Percentiles rank a stretch among this genome's conserved stretches.
Conservation (phyloP, 1,140 invertebrate species). For the Lordiphosa mommai region DNA sequence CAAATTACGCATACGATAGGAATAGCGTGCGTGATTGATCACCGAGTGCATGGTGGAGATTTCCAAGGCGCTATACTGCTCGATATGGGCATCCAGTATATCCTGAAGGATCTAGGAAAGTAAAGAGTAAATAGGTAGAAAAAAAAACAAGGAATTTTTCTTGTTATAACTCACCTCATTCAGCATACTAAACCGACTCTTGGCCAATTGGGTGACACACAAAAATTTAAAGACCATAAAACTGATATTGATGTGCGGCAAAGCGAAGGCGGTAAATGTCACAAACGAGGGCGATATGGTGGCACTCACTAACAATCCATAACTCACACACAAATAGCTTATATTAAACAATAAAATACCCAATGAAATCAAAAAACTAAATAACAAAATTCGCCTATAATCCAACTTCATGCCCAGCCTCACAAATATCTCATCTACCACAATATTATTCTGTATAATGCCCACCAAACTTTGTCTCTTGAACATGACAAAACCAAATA, state of each 20-base stretch:
- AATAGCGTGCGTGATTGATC: slow-evolving; percentile 44
- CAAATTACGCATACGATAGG: slow-evolving; percentile 39
- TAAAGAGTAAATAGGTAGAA: neutral
- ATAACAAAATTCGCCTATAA: slow-evolving; percentile 57
- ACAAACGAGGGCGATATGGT: slow-evolving; percentile 67
- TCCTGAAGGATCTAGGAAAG: slow-evolving; percentile 63
- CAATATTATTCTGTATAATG: slow-evolving; percentile 66
- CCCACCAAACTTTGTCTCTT: slow-evolving; percentile 54
- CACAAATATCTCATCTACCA: slow-evolving; percentile 72
- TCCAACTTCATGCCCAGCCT: slow-evolving; percentile 67
- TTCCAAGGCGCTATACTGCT: slow-evolving; percentile 54
- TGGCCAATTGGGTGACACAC: slow-evolving; percentile 67
- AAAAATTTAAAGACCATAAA: slow-evolving; percentile 77
- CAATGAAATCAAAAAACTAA: slow-evolving; percentile 62
- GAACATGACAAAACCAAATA: slow-evolving; percentile 71
- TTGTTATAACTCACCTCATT: slow-evolving; percentile 56
- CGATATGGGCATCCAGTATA: slow-evolving; percentile 65
- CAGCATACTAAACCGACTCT: slow-evolving; percentile 66
- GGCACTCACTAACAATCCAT: slow-evolving; percentile 59
- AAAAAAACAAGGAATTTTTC: neutral
- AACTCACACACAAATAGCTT: slow-evolving; percentile 71
- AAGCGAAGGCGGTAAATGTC: slow-evolving; percentile 67
- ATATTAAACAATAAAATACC: slow-evolving; percentile 68
- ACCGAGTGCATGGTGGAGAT: slow-evolving; percentile 67
- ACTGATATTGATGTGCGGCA: slow-evolving; percentile 74